phyloP scores from a whole-genome alignment of 2,797 vertebrate genomes.

The Myotis planiceps region DNA sequence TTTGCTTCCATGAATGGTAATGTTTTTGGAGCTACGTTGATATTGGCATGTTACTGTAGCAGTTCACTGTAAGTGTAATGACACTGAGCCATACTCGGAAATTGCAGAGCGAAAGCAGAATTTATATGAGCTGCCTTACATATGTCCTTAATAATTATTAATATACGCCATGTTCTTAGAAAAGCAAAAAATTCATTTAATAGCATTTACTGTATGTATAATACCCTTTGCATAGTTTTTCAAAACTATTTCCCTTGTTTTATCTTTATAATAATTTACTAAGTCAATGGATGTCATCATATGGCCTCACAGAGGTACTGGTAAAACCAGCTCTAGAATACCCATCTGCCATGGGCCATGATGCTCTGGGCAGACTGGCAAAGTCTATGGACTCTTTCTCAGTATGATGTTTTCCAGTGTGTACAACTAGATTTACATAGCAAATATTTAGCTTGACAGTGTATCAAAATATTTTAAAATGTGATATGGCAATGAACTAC shows the following conservation, averaged over 20 bases:
- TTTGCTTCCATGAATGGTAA: background rate
- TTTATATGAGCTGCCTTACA: background rate
- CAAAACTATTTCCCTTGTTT: background rate
- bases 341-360: background rate
- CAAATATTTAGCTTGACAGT: background rate
- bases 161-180: background rate
- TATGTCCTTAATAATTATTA: background rate
- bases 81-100: background rate
- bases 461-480: slow-evolving; percentile 64
- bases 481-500: background rate
- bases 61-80: background rate
- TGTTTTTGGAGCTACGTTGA: background rate
- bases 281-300: background rate
- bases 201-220: background rate
- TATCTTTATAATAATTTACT: background rate
- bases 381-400: background rate
- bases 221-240: background rate
- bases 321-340: background rate
- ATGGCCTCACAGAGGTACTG: background rate
- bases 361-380: background rate
- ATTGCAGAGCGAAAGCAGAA: background rate
- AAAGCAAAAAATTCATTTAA: background rate
- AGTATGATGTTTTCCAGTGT: background rate
- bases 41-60: background rate
- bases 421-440: background rate